Percentiles rank a stretch among this genome's conserved stretches.
phyloP scores from a whole-genome alignment of 2,888 invertebrate species.

The Julus scandinavius region DNA sequence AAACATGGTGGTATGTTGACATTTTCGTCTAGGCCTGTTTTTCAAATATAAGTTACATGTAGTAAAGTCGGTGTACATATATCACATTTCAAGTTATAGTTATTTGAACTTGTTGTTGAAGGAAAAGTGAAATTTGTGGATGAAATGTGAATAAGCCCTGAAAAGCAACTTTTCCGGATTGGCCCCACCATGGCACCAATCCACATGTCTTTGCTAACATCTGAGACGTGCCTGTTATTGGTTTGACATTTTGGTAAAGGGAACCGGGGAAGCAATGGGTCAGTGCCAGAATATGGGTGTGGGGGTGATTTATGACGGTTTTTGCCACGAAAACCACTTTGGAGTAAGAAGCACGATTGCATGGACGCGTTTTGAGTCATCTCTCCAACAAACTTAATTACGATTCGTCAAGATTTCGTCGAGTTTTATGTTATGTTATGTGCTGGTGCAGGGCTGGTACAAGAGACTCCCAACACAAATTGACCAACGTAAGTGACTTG shows the following conservation, averaged over 20 bases:
- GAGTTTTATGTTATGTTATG: neutral
- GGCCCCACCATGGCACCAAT: too few species aligned
- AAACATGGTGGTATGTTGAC: too few species aligned
- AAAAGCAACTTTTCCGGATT: too few species aligned
- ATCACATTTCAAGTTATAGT: too few species aligned
- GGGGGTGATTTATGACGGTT: neutral
- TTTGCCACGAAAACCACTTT: neutral
- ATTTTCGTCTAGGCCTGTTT: too few species aligned
- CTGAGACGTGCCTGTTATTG: neutral
- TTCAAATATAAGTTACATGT: too few species aligned
- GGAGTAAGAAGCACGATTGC: neutral
- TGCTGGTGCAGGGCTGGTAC: neutral
- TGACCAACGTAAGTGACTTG: neutral
- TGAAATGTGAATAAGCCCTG: too few species aligned
- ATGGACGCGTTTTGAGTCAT: neutral
- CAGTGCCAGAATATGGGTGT: neutral
- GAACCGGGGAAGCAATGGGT: neutral
- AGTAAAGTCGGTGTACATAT: too few species aligned
- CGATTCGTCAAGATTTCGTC: neutral
- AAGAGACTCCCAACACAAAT: neutral
- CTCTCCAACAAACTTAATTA: neutral
- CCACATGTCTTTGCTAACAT: too few species aligned
- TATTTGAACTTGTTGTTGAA: too few species aligned
- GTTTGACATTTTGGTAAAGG: neutral
- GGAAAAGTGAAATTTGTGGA: too few species aligned